Evolutionary conservation across 2,797 vertebrate genomes (phyloP).

Genomic region (Diglossa cyanea): DNA sequence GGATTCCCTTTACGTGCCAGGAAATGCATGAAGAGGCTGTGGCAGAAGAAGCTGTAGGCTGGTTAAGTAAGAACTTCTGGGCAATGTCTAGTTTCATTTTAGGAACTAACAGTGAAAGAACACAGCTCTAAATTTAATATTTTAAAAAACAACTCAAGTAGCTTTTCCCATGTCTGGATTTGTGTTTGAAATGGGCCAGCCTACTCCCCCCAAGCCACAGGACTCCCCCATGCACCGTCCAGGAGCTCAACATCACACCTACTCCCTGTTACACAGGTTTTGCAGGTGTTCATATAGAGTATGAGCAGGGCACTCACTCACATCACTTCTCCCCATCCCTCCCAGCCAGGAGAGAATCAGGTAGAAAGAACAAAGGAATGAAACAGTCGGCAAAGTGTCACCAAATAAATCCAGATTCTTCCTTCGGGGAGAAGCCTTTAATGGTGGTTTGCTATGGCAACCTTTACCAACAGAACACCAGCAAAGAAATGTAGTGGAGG

Average conservation of each 20-base stretch:
- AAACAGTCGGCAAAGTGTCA: background rate
- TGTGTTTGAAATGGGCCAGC: fast-evolving
- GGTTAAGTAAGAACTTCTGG: background rate
- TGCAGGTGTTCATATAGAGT: background rate
- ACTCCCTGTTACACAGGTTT: background rate
- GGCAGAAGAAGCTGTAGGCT: background rate
- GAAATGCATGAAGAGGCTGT: background rate
- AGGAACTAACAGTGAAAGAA: background rate
- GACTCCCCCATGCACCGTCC: background rate
- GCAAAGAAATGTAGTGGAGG: background rate
- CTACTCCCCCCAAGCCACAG: background rate
- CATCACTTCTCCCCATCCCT: background rate
- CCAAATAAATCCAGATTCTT: background rate
- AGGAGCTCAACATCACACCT: fast-evolving
- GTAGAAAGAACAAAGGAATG: background rate
- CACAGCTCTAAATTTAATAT: background rate
- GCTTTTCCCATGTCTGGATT: background rate
- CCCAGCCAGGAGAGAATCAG: background rate
- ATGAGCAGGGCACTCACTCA: background rate
- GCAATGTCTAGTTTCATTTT: background rate
- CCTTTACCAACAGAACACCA: background rate
- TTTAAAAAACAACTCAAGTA: background rate
- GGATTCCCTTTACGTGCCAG: background rate
- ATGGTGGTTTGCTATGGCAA: background rate
- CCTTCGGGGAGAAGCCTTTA: background rate